Evolutionary conservation across 2,797 vertebrate genomes (phyloP).

Genomic region (Hephaestus fuliginosus): DNA sequence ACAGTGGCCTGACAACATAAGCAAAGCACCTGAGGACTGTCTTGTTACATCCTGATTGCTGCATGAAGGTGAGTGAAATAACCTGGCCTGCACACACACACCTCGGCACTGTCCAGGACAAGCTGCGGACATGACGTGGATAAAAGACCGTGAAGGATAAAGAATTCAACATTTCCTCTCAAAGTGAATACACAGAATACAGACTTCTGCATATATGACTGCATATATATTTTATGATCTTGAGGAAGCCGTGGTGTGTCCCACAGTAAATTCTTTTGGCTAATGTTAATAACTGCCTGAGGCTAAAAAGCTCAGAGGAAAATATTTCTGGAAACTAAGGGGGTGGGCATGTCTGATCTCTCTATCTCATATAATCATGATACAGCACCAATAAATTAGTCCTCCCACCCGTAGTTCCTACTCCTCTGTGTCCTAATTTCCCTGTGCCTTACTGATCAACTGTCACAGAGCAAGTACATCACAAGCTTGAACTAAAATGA

Average conservation of each 20-base stretch:
- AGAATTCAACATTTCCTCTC: slow-evolving; percentile 1
- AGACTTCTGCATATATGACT: background rate
- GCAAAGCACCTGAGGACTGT: too few relatives aligned
- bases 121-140: background rate
- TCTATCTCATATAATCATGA: slow-evolving; percentile 53
- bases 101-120: background rate
- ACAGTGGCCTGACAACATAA: background rate
- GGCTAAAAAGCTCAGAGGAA: slow-evolving; percentile 44
- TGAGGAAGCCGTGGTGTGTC: slow-evolving; percentile 25
- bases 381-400: slow-evolving; percentile 44
- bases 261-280: slow-evolving; percentile 22
- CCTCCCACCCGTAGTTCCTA: slow-evolving; percentile 52
- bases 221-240: slow-evolving; percentile 12
- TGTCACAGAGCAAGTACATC: slow-evolving; percentile 34
- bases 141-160: background rate
- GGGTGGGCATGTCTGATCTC: slow-evolving; percentile 60
- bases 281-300: slow-evolving; percentile 31
- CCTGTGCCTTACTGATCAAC: slow-evolving; percentile 30
- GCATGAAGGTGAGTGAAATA: background rate
- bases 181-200: background rate
- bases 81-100: too few relatives aligned
- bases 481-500: slow-evolving; percentile 17
- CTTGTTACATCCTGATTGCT: background rate
- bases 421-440: slow-evolving; percentile 43
- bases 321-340: slow-evolving; percentile 54